Evolutionary conservation across 2,888 invertebrate genomes (phyloP), one percentile per base, ranked within the genome.

Genomic region (Endomychus coccineus): DNA sequence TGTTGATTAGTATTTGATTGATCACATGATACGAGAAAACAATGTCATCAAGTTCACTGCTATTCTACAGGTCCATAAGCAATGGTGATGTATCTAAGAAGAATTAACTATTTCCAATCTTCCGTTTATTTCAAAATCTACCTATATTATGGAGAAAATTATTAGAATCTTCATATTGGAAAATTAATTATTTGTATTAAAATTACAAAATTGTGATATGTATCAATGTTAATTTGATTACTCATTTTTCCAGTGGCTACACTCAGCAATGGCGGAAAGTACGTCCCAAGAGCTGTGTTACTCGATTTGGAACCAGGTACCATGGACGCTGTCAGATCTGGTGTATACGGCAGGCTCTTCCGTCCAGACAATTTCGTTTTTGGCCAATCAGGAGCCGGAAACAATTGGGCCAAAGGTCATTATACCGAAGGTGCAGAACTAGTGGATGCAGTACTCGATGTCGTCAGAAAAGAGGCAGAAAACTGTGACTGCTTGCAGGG

Each of bases 401-500:
- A 90, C 69, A 90, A 90, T 66, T 90, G 89, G 90, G 89, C 89
- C 48, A 55, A 79, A 73, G 63, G 92, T n/a, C 89, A 91, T 58
- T 91, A 91, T 68, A 91, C 91, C 12, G 91, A 91, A 68, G 91
- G 90, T 36, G 90, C 77, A 50, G 90, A 81, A 65, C 73, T 80
- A 60, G 89, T 77, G 59, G 92, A 87, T 69, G 79, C 90, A 24
- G 85, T 86, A 2, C 68, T 87, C 49, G 87, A 87, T 64, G 86
- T 87, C 17, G 85, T 87, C 13, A 73, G 88, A 46, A 87, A 86
- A 63, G 87, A 89, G 64, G 85, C 83, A 60, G 90, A 94, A 72
- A 78, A 88, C 71, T 81, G 94, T 70, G 95, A 96, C 68, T 92
- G 94, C 51, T 75, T 85, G 42, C 85, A 85, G 73, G 90, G 90